Base-by-base conservation (phyloP, 2,113 vertebrate genomes). In the Diglossa brunneiventris region DNA sequence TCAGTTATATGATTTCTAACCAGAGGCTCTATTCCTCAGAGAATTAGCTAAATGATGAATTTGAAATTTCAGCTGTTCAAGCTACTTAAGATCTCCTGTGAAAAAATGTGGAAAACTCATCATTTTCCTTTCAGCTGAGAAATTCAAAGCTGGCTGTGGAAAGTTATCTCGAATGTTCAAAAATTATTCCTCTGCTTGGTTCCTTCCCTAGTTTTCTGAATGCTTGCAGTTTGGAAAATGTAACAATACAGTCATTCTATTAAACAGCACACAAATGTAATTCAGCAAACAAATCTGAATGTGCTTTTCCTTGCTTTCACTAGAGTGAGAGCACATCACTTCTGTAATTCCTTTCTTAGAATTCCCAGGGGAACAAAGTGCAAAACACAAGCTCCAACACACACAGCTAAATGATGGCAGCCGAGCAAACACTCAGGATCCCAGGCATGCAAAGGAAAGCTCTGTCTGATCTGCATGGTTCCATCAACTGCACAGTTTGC, bases 61-160 rank as follows among this genome's bases (percentile, higher is more conserved):
- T 15, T 52, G 73, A 92, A 85, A 53, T n/a, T 91, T 83, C 85
- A 93, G 87, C 79, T 86, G 92, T 49, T 63, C 59, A 16, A 91
- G 67, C 59, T 83, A 4, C 79, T 83, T 77, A 31, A 44, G n/a
- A 89, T 50, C 49, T 18, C 35, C 64, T 6, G 23, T 22, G 35
- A 75, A 55, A 62, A 70, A 70, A 61, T 1, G 15, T 35, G 33
- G 50, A 75, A 66, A 53, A 83, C 6, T 20, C 46, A 61, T 82
- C 26, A 44, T 77, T 77, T 85, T 77, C 59, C 64, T 90, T 91
- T 85, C 79, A 90, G 46, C 61, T 50, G 52, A 87, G 50, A 46
- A 91, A 70, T 27, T 49, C 63, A 58, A 66, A 88, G 52, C 50
- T 81, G 52, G 30, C 72, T 3, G 1, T 1, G 4, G 61, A 92